A percentile compares a stretch with the other conserved stretches of the same genome.
Conservation (phyloP, 2,113 vertebrate genomes). For the Lophotis ruficrista region DNA sequence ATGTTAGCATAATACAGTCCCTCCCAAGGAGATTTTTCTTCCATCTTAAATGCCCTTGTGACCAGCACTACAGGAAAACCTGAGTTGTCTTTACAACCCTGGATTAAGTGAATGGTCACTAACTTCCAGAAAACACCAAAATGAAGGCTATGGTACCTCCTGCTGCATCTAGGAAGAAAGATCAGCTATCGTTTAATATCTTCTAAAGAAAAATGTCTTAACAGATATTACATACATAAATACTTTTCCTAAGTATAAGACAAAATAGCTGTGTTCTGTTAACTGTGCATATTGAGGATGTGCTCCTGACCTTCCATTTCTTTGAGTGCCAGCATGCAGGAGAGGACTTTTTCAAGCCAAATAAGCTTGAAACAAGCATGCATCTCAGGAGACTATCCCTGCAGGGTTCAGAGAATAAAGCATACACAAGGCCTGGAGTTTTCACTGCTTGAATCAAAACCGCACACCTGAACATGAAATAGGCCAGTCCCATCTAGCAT, state of each 20-base stretch:
- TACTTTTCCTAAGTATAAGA: not conserved
- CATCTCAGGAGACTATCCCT: not conserved
- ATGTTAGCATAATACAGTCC: not conserved
- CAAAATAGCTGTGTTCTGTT: not conserved
- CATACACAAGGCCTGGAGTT: not conserved
- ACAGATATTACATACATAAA: not conserved
- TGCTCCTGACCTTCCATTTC: not conserved
- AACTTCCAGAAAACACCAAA: not conserved
- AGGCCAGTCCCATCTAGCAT: not conserved
- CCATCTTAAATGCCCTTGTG: not conserved
- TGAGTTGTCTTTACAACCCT: not conserved
- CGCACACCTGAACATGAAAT: not conserved
- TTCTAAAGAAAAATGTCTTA: not conserved
- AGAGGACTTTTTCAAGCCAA: not conserved
- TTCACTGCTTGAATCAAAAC: not conserved
- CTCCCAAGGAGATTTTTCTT: not conserved
- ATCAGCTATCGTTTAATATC: not conserved
- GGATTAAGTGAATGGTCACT: not conserved
- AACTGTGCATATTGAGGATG: not conserved
- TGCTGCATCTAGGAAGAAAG: not conserved
- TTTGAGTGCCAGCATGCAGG: not conserved
- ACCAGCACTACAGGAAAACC: not conserved
- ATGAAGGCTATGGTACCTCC: not conserved
- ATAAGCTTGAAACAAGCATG: not conserved
- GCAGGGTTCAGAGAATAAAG: not conserved